Conservation (phyloP, 1,140 invertebrate genomes). For the Augochlora pura region DNA sequence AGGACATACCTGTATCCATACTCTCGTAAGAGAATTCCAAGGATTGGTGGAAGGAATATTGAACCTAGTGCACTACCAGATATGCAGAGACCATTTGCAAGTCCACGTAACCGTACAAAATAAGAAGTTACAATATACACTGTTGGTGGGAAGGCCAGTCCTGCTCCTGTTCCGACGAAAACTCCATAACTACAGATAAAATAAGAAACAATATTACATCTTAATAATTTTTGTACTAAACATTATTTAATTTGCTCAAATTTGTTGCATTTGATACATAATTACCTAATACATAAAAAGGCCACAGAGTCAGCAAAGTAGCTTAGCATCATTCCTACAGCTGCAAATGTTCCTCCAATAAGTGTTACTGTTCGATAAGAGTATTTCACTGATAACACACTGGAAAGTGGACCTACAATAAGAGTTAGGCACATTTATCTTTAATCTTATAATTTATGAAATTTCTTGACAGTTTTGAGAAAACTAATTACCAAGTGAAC, state of each 20-base stretch:
- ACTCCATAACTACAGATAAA: slow-evolving; percentile 87
- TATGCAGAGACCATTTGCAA: slow-evolving; percentile 94
- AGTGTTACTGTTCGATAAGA: slow-evolving; percentile 95
- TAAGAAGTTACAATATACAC: slow-evolving; percentile 95
- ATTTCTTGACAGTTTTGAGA: background rate
- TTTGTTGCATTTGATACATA: background rate
- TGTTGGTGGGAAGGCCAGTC: slow-evolving; percentile 90
- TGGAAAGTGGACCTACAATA: slow-evolving; percentile 91
- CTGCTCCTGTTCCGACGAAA: slow-evolving; percentile 90
- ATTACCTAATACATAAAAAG: slow-evolving; percentile 89
- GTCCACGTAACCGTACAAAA: slow-evolving; percentile 88
- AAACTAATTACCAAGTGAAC: slow-evolving; percentile 86
- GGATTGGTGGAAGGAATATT: slow-evolving; percentile 88
- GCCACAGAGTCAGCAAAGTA: slow-evolving; percentile 89
- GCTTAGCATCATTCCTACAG: slow-evolving; percentile 91
- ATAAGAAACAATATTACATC: slow-evolving; percentile 1
- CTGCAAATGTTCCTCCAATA: slow-evolving; percentile 90
- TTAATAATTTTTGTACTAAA: background rate
- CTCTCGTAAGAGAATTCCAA: slow-evolving; percentile 85
- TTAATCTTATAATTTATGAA: slow-evolving; percentile 12
- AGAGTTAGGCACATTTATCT: background rate
- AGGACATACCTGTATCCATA: slow-evolving; percentile 86
- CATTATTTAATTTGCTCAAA: background rate
- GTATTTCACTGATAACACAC: slow-evolving; percentile 92
- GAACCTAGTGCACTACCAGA: slow-evolving; percentile 93